Conservation (phyloP, 1,140 invertebrate genomes). For the Tribolium castaneum region DNA sequence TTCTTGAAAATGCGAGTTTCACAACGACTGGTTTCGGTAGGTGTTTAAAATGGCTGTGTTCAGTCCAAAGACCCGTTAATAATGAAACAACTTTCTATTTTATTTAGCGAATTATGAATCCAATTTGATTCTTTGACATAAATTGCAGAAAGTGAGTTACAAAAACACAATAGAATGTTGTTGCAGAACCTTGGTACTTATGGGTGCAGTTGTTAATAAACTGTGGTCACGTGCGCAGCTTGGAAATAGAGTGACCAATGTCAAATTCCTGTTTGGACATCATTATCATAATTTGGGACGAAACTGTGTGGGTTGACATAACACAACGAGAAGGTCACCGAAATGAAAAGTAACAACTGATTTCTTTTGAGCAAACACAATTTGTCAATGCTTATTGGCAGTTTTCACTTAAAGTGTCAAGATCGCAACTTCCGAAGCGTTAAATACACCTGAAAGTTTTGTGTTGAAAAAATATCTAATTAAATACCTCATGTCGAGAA, state of each 20-base stretch:
- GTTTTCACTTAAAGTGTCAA: not conserved
- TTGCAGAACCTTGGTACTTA: constrained; percentile 31
- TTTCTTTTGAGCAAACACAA: not conserved
- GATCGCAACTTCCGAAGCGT: not conserved
- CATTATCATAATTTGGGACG: constrained; percentile 8
- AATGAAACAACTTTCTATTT: constrained; percentile 21
- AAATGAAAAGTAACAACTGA: not conserved
- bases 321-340: constrained; percentile 2
- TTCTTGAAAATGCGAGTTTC: not conserved
- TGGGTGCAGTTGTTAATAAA: constrained; percentile 35
- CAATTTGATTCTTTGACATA: constrained; percentile 19
- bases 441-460: not conserved
- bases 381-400: not conserved
- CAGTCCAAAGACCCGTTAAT: constrained; percentile 24
- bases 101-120: not conserved
- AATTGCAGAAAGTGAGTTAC: constrained; percentile 16
- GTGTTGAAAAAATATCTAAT: not conserved
- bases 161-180: constrained; percentile 36
- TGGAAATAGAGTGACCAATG: constrained; percentile 26
- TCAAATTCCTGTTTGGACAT: constrained; percentile 9
- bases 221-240: constrained; percentile 13
- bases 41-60: not conserved
- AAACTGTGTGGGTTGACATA: constrained; percentile 9
- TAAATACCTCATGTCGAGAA: not conserved
- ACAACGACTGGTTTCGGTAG: constrained; percentile 5